Percentiles rank a stretch among this genome's conserved stretches.
These are phyloP conservation scores for Hydra vulgaris DNA, from an alignment of 30 jellyfish, hydroid and myxozoan genomes.

Conservation along the genomic window DNA sequence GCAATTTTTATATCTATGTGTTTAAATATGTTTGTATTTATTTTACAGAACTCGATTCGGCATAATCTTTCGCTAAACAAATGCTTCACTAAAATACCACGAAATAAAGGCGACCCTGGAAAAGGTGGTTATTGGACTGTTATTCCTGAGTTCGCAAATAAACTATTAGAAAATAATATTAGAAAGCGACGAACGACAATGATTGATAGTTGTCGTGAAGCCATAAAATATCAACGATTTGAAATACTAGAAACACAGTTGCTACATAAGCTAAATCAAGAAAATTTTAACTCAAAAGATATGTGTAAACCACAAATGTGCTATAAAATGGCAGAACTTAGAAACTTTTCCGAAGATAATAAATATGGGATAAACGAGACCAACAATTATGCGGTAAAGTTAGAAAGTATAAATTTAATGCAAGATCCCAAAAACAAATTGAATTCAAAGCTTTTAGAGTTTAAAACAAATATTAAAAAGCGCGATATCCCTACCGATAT, in stretches of 20 bases:
- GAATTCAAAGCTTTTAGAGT: background rate
- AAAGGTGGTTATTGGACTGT: slow-evolving; percentile 99
- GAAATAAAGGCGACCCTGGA: slow-evolving; percentile 99
- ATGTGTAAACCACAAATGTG: background rate
- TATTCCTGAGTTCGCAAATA: slow-evolving; percentile 89
- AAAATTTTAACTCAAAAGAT: background rate
- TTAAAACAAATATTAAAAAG: background rate
- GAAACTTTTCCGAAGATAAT: background rate
- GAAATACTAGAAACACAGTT: slow-evolving; percentile 32
- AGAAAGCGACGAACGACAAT: slow-evolving; percentile 84
- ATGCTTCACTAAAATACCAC: slow-evolving; percentile 94
- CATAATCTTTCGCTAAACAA: slow-evolving; percentile 94
- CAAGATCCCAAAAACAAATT: background rate
- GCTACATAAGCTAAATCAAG: slow-evolving; percentile 26
- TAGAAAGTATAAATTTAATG: slow-evolving; percentile 26
- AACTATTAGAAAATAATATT: slow-evolving; percentile 63
- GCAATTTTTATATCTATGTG: too few relatives aligned
- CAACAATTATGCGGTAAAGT: background rate
- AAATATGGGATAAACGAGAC: background rate
- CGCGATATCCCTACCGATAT: background rate
- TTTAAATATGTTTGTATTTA: background rate
- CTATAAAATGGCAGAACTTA: background rate
- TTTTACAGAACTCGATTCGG: slow-evolving; percentile 86
- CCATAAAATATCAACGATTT: slow-evolving; percentile 62
- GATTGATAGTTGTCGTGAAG: slow-evolving; percentile 42